Evolutionary conservation across 2,113 vertebrate species (phyloP), one percentile per base, ranked within the genome.

Genomic region (Serilophus lunatus): DNA sequence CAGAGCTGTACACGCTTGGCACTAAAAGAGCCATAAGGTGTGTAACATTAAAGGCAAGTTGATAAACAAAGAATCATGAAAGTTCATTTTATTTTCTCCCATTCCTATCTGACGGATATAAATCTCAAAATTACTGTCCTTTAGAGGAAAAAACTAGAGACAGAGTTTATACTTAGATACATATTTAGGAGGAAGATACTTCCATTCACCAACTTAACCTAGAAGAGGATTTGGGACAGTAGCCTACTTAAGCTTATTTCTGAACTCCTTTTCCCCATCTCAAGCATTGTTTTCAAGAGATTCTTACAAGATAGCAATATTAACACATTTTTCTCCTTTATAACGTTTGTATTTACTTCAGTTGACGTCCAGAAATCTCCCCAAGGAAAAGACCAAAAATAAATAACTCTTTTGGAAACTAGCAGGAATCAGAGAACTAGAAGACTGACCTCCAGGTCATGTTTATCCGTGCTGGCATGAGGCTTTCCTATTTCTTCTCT

Each of bases 101-200:
- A 22, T 23, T 84, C 45, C 45, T 38, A 38, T 35, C 20, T 76
- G 29, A 66, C 13, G 35, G 2, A 45, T 23, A 1, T 6, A 56
- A 54, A 36, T 16, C 13, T 91, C 36, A 79, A 84, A 82, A 78
- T 49, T 6, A 60, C 13, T 87, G 18, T 5, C 26, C 13, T 47
- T 56, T 18, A 70, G 56, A 74, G 5, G n/a, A 20, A 83, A 28
- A 66, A 69, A 2, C 1, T 23, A 45, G 10, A 83, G 26, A 68
- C 0, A 0, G 9, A 72, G 6, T 26, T 51, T 25, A 61, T 3
- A 44, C 6, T 64, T 35, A 14, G 10, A 9, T 13, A 54, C 0
- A 0, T 29, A 17, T 69, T 50, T 36, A 84, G 29, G 2, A 45
- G 6, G 42, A 38, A 78, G 28, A 12, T 18, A 49, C 1, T 47